Evolutionary conservation across 2,797 vertebrate genomes (phyloP).

Genomic region (Allobates femoralis): DNA sequence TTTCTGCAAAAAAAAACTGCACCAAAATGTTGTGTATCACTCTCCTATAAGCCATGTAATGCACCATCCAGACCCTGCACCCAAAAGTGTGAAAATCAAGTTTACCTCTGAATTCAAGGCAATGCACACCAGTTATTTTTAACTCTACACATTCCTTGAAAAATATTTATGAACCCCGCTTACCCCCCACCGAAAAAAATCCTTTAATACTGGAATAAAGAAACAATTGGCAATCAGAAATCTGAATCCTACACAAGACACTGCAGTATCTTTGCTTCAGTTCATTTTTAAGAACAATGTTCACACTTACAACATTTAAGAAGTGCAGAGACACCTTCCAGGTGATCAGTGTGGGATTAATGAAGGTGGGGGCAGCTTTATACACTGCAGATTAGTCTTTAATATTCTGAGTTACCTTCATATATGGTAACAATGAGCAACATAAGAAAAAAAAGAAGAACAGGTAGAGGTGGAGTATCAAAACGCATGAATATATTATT

Average conservation of each 20-base stretch:
- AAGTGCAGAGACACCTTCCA: not conserved
- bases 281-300: not conserved
- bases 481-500: no score
- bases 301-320: constrained; percentile 2
- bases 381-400: not conserved
- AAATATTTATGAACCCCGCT: no score
- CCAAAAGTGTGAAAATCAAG: no score
- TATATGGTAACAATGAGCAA: not conserved
- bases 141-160: no score
- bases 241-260: not conserved
- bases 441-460: not conserved
- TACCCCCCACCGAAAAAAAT: no score
- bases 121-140: no score
- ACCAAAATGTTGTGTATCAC: no score
- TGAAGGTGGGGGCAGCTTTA: not conserved
- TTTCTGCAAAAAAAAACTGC: no score
- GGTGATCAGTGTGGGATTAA: not conserved
- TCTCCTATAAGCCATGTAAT: no score
- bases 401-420: not conserved
- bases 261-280: not conserved
- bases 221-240: not conserved
- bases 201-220: not conserved
- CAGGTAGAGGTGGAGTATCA: not conserved
- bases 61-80: no score
- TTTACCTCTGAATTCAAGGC: no score